Conservation (phyloP, 2,113 vertebrate species). For the Odobenus rosmarus region DNA sequence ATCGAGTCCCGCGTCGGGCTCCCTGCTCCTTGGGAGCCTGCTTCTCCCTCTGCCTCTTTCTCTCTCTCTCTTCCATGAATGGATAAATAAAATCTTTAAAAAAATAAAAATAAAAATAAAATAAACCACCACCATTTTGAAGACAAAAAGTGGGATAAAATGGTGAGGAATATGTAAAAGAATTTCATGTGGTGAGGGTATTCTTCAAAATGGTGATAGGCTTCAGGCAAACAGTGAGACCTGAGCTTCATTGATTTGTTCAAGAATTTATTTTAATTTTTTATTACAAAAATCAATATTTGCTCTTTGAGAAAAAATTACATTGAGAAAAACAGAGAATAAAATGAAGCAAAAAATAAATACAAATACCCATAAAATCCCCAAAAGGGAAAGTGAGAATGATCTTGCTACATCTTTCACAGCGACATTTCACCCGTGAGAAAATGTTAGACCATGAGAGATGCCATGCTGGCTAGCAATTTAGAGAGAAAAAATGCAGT, state of each 20-base stretch:
- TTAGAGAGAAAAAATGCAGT: not conserved
- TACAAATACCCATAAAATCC: not conserved
- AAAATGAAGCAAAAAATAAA: conserved; percentile 22
- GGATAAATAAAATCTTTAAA: no score
- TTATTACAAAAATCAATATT: not conserved
- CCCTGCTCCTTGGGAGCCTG: no score
- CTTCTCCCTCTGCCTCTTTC: no score
- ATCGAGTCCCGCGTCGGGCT: no score
- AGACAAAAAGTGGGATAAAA: not conserved
- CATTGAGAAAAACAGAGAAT: not conserved
- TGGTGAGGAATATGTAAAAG: not conserved
- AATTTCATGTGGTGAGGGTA: not conserved
- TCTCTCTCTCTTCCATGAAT: no score
- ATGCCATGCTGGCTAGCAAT: not conserved
- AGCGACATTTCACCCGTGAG: not conserved
- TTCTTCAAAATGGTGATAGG: not conserved
- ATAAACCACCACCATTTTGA: not conserved
- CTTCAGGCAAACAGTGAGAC: not conserved
- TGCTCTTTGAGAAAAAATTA: not conserved
- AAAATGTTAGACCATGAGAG: not conserved
- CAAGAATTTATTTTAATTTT: not conserved
- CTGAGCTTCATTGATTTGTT: not conserved
- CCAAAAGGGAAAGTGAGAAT: not conserved
- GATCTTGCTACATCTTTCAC: not conserved
- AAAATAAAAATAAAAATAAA: not conserved